Evolutionary conservation across 2,888 invertebrate species (phyloP), one percentile per base, ranked within the genome.

Genomic region (Dolichopus griseipennis): DNA sequence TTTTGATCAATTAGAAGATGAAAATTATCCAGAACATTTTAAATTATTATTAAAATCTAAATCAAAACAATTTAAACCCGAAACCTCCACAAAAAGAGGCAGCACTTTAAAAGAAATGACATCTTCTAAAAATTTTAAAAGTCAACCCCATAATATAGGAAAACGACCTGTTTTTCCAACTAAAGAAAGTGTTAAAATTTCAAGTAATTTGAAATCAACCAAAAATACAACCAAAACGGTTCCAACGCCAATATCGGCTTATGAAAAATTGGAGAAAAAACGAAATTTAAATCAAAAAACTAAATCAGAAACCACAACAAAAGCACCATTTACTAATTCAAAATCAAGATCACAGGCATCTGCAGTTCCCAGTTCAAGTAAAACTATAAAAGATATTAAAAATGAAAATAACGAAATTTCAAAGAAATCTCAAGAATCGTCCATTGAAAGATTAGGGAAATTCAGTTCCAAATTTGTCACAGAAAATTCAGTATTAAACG

Each of bases 1-100:
- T n/a, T 70, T 69, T 1, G 87, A 87, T 75, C 84, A 86, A 69
- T 81, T 82, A 62, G 86, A 84, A 71, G 87, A 87, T 72, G 87
- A 87, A 75, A 88, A 88, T 74, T 88, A 88, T 78, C 88, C 88
- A 21, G 86, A 84, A 74, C 85, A 84, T 75, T 88, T 87, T 75
- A 88, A 88, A 76, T 85, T 86, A n/a, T 78, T 87, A 67, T 80
- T 88, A 66, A 85, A 69, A 61, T 63, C 72, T 5, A 70, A 86
- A 78, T 84, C 86, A 66, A 87, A 87, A 79, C 77, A 80, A 71
- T 52, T 70, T 1, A 70, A 68, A 41, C 63, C 66, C 52, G 22
- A 34, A 41, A n/a, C 66, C 4, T 62, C 65, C 20, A 33, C 64
- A 61, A 64, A 34, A 21, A 69, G 66, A 15, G 65, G 33, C 21